Percentiles rank a stretch among this genome's conserved stretches.
Conservation (phyloP, 92 coral and sea anemone genomes). For the Hydrozoanthus gracilis region DNA sequence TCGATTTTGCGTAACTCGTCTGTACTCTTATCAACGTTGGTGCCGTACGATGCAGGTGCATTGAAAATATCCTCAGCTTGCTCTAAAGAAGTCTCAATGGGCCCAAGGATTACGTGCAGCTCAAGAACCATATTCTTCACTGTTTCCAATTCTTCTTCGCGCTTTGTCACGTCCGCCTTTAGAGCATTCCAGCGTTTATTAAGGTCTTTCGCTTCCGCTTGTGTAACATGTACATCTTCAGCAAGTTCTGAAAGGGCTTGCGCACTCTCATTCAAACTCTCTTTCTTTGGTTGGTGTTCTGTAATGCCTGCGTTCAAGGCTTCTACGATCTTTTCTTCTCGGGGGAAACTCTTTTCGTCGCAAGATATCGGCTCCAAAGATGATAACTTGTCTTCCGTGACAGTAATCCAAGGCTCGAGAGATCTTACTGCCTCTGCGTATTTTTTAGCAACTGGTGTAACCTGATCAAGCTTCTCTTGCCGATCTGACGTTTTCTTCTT, state of each 20-base stretch:
- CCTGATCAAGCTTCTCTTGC: constrained; percentile 76
- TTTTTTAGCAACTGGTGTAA: constrained; percentile 78
- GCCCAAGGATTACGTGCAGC: constrained; percentile 75
- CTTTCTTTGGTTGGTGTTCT: constrained; percentile 73
- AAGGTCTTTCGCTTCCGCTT: constrained; percentile 90
- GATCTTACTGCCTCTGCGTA: constrained; percentile 70
- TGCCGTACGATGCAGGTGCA: constrained; percentile 77
- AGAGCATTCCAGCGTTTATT: constrained; percentile 90
- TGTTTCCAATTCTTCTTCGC: constrained; percentile 74
- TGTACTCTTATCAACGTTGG: constrained; percentile 71
- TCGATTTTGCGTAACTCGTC: constrained; percentile 79
- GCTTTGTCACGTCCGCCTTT: constrained; percentile 68
- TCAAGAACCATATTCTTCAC: constrained; percentile 69
- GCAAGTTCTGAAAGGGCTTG: constrained; percentile 71
- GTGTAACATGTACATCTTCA: constrained; percentile 89
- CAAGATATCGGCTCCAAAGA: constrained; percentile 85
- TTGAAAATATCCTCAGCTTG: constrained; percentile 76
- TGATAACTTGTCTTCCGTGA: constrained; percentile 78
- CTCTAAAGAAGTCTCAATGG: constrained; percentile 81
- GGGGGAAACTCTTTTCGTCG: constrained; percentile 82
- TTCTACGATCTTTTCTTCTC: constrained; percentile 73
- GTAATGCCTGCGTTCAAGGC: constrained; percentile 61
- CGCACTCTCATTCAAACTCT: constrained; percentile 66
- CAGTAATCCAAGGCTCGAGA: constrained; percentile 84
- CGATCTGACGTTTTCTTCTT: constrained; percentile 72